phyloP scores from a whole-genome alignment of 2,888 invertebrate species.

The Mesorhabditis spiculigera region DNA sequence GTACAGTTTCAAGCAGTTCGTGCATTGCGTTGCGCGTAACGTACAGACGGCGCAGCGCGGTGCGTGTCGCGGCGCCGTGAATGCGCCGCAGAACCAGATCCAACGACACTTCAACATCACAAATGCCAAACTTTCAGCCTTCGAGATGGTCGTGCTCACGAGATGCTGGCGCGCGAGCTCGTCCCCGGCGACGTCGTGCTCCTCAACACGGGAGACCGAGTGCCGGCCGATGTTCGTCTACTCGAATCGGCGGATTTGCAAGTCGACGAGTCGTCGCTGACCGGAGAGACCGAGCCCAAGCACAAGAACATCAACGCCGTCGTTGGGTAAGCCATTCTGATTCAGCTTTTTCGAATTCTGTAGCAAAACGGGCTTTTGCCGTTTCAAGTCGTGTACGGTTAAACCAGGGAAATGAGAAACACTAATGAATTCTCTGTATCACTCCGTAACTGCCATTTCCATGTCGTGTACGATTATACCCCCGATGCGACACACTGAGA shows the following conservation, averaged over 20 bases:
- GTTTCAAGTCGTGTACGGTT: too few species aligned
- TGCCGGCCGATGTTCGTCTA: conserved; percentile 60
- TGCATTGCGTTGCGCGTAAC: too few species aligned
- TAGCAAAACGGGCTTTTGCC: too few species aligned
- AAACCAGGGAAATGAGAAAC: too few species aligned
- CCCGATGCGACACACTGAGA: too few species aligned
- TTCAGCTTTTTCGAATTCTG: too few species aligned
- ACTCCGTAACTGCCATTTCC: too few species aligned
- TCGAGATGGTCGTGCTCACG: conserved; percentile 48
- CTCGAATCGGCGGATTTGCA: conserved; percentile 65
- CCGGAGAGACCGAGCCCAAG: conserved; percentile 94
- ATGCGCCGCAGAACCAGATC: conserved; percentile 90
- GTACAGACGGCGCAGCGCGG: conserved; percentile 7
- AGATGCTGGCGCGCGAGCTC: conserved; percentile 81
- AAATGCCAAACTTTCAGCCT: conserved; percentile 31
- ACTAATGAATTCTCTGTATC: too few species aligned
- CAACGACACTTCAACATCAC: conserved; percentile 65
- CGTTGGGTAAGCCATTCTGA: neutral
- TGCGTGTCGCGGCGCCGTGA: conserved; percentile 89
- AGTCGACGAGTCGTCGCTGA: conserved; percentile 96
- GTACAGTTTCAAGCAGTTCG: too few species aligned
- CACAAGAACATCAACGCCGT: conserved; percentile 60
- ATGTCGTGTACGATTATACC: too few species aligned
- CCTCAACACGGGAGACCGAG: conserved; percentile 87
- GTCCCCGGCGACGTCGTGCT: conserved; percentile 95